These are phyloP conservation scores for Margaritifera margaritifera DNA, from an alignment of 2,888 invertebrate genomes.

Conservation along the genomic window DNA sequence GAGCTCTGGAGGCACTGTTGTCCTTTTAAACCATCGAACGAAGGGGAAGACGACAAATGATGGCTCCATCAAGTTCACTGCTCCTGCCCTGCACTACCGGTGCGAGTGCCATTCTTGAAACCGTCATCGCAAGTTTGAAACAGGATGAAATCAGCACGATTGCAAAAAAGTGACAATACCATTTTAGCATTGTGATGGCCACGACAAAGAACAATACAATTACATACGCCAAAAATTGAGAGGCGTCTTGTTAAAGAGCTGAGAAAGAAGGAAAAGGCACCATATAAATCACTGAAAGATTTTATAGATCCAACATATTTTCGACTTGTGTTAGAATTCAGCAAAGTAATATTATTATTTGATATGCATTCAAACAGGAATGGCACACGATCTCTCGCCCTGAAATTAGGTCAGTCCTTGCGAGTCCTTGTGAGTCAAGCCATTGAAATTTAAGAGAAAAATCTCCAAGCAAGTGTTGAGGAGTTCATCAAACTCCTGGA, in stretches of 20 bases:
- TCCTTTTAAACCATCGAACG: not conserved
- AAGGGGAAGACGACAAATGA: not conserved
- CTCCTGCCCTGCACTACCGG: not conserved
- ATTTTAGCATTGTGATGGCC: not conserved
- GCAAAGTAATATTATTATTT: not conserved
- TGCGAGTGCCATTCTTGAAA: not conserved
- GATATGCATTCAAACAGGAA: not conserved
- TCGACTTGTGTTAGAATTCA: not conserved
- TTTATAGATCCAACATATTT: not conserved
- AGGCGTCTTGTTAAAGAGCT: not conserved
- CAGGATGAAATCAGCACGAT: constrained; percentile 1
- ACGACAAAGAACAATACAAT: no score
- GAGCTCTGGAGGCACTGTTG: not conserved
- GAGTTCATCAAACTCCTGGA: constrained; percentile 6
- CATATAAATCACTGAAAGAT: not conserved
- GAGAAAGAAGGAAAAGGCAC: not conserved
- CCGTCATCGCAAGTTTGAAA: not conserved
- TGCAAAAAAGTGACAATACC: constrained; percentile 2
- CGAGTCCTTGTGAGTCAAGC: not conserved
- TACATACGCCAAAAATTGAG: constrained; percentile 4
- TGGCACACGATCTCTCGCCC: not conserved
- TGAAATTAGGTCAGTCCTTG: constrained; percentile 3
- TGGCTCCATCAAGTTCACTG: not conserved
- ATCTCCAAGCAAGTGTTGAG: not conserved
- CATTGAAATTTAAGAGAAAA: constrained; percentile 5